Evolutionary conservation across 2,888 invertebrate species (phyloP).

Genomic region (Macrostomum cliftonense): DNA sequence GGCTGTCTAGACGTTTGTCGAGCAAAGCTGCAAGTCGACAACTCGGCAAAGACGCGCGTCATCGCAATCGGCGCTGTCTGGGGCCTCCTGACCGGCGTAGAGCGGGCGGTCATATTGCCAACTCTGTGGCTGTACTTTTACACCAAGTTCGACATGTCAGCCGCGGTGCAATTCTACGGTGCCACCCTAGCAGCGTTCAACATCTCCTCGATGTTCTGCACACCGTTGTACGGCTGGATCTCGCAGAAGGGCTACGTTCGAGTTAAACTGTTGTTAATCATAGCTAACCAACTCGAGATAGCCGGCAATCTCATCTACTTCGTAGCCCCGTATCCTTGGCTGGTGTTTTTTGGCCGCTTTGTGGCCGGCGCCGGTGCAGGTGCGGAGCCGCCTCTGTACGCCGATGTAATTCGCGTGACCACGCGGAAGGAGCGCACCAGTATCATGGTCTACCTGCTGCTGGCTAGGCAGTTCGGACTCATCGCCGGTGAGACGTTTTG

Average conservation of each 20-base stretch:
- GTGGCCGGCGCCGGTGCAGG: constrained; percentile 7
- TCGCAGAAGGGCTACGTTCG: background rate
- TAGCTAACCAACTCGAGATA: constrained; percentile 9
- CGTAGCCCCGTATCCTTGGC: constrained; percentile 6
- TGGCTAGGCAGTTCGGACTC: constrained; percentile 7
- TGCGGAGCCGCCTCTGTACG: constrained; percentile 6
- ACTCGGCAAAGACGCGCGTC: no score
- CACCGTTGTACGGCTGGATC: constrained; percentile 6
- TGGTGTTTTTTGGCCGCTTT: constrained; percentile 8
- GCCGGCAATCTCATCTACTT: constrained; percentile 8
- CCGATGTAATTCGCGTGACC: constrained; percentile 7
- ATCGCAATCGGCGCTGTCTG: no score
- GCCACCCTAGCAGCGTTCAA: constrained; percentile 9
- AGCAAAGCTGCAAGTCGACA: no score
- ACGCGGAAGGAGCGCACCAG: constrained; percentile 5
- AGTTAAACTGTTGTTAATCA: constrained; percentile 5
- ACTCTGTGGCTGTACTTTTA: no score
- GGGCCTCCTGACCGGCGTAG: no score
- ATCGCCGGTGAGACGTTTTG: background rate
- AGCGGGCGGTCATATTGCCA: no score
- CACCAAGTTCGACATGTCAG: background rate
- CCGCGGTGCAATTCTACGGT: constrained; percentile 6
- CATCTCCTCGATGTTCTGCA: constrained; percentile 1
- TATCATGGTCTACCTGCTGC: constrained; percentile 4
- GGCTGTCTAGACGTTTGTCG: no score